A percentile compares a stretch with the other conserved stretches of the same genome.
Evolutionary conservation across 2,797 vertebrate genomes (phyloP).

Genomic region (Alexandromys oeconomus): DNA sequence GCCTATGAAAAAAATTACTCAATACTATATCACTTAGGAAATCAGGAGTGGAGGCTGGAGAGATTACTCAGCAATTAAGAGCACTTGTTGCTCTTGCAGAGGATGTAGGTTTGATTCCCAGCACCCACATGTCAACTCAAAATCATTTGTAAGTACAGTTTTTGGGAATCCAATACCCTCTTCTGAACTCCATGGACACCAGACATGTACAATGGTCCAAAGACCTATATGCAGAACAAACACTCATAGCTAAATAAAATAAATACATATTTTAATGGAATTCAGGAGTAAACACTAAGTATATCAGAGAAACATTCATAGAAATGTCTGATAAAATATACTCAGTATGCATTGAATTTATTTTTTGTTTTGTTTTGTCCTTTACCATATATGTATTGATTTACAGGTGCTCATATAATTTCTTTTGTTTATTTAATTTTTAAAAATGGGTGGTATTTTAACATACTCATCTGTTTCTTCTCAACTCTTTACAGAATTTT

Average conservation of each 20-base stretch:
- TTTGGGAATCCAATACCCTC: not conserved
- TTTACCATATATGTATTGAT: not conserved
- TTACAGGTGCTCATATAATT: not conserved
- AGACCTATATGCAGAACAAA: not conserved
- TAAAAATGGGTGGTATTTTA: not conserved
- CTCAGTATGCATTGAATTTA: not conserved
- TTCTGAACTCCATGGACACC: not conserved
- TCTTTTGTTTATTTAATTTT: slow-evolving; percentile 10
- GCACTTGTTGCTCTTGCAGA: not conserved
- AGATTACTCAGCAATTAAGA: not conserved
- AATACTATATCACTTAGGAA: not conserved
- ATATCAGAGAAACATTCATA: not conserved
- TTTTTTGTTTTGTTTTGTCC: not conserved
- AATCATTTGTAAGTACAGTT: not conserved
- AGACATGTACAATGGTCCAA: not conserved
- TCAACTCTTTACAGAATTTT: not conserved
- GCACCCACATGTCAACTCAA: not conserved
- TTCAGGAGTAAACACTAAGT: not conserved
- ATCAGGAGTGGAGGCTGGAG: not conserved
- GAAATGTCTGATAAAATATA: slow-evolving; percentile 23
- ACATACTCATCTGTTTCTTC: not conserved
- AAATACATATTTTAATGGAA: not conserved
- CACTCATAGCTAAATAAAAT: not conserved
- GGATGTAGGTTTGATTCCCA: too few species aligned
- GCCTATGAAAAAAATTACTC: not conserved